Evolutionary conservation across 2,888 invertebrate genomes (phyloP), one percentile per base, ranked within the genome.

Genomic region (Polydesmus complanatus): DNA sequence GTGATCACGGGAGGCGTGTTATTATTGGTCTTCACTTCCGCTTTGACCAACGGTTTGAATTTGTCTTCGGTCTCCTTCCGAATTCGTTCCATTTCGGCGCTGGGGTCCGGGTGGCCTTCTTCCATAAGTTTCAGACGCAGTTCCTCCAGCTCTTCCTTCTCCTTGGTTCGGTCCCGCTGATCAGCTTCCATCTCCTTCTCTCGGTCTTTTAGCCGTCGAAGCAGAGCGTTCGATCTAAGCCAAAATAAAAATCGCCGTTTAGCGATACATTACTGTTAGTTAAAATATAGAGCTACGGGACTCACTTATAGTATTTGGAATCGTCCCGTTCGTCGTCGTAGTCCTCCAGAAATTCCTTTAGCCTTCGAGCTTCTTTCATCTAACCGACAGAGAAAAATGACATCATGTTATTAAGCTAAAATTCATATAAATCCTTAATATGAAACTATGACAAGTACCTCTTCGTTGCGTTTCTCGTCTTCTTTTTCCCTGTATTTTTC

Each of bases 241-340:
- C 71, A 83, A 83, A 67, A 22, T 68, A 22, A 48, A 56, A 27
- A 8, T 11, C n/a, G 5, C 3, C 62, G 51, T 55, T 51, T 56
- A 26, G 3, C 14, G 60, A 54, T 26, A 22, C 5, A 25, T 23
- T 11, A 60, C 11, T n/a, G 48, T 22, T 47, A 22, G 58, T 57
- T 23, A 19, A 25, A 57, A 53, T 53, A 37, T 27, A 21, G 49
- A 5, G 22, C 27, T n/a, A 55, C 8, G 3, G 60, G 26, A 1
- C 5, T 74, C 71, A 83, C 84, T 90, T 93, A 79, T 96, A 98
- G 78, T 90, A 98, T 78, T 96, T 96, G 56, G 87, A 81, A 74
- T 98, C 98, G 74, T 97, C 95, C 58, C 94, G 80, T 75, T 96
- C 95, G 74, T 98, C 98, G 71, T 97, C 96, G 72, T 99, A 99